These are phyloP conservation scores for Papilio helenus DNA, from an alignment of 1,140 invertebrate genomes.

Conservation along the genomic window DNA sequence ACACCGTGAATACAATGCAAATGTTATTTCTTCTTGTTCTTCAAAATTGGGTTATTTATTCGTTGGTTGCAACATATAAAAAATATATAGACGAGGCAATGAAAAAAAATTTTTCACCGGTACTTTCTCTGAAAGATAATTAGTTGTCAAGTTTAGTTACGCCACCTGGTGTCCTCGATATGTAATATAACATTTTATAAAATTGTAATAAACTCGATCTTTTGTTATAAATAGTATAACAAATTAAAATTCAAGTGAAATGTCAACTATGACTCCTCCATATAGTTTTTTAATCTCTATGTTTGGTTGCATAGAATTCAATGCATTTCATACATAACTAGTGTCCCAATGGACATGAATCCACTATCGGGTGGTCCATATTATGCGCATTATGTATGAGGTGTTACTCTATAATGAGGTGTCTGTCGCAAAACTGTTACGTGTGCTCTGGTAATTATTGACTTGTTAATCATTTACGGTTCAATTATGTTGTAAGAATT, in stretches of 20 bases:
- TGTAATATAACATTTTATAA: too few species aligned
- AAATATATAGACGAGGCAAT: too few species aligned
- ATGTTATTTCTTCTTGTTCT: neutral
- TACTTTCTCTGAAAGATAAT: too few species aligned
- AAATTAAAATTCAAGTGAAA: too few species aligned
- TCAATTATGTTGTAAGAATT: neutral
- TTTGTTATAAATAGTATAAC: too few species aligned
- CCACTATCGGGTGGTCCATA: neutral
- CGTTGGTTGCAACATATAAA: neutral
- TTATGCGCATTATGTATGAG: slow-evolving; percentile 4
- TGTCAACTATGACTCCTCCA: too few species aligned
- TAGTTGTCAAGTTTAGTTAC: too few species aligned
- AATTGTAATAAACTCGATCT: too few species aligned
- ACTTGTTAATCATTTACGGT: neutral
- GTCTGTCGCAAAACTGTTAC: neutral
- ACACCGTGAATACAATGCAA: neutral
- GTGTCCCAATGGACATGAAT: neutral
- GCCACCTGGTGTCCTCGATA: too few species aligned
- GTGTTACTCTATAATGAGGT: slow-evolving; percentile 1
- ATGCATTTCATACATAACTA: neutral
- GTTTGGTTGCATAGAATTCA: neutral
- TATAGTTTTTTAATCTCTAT: too few species aligned
- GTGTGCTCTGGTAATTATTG: slow-evolving; percentile 18
- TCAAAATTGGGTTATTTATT: neutral
- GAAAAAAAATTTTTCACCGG: too few species aligned